phyloP scores from a whole-genome alignment of 1,140 invertebrate species.

The Caenorhabditis elegans region DNA sequence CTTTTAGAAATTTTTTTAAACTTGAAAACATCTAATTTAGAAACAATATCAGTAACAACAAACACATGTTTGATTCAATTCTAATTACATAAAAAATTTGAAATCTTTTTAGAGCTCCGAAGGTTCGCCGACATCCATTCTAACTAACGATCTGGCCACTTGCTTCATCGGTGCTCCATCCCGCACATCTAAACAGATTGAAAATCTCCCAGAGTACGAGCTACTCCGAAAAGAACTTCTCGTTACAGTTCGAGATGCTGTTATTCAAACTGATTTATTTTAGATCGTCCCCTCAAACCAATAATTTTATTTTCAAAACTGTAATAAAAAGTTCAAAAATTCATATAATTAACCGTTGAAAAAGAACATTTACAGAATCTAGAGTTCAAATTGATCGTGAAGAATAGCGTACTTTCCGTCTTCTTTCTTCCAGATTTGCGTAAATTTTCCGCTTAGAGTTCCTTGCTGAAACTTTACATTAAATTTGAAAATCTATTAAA shows the following conservation, averaged over 20 bases:
- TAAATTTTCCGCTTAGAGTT: constrained; percentile 27
- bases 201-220: not conserved
- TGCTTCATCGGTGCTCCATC: not conserved
- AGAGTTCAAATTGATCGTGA: constrained; percentile 15
- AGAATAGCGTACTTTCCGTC: constrained; percentile 26
- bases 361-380: too few relatives aligned
- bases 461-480: not conserved
- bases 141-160: not conserved
- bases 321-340: too few relatives aligned
- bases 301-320: not conserved
- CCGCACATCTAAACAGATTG: not conserved
- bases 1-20: too few relatives aligned
- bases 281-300: not conserved
- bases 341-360: too few relatives aligned
- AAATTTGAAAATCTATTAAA: not conserved
- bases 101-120: not conserved
- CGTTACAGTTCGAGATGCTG: not conserved
- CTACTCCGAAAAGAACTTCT: not conserved
- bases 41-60: too few relatives aligned
- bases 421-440: constrained; percentile 35
- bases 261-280: not conserved
- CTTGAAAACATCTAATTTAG: too few relatives aligned
- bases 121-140: not conserved
- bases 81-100: too few relatives aligned
- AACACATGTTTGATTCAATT: too few relatives aligned